Evolutionary conservation across 2,113 vertebrate genomes (phyloP).

Genomic region (Equus quagga): DNA sequence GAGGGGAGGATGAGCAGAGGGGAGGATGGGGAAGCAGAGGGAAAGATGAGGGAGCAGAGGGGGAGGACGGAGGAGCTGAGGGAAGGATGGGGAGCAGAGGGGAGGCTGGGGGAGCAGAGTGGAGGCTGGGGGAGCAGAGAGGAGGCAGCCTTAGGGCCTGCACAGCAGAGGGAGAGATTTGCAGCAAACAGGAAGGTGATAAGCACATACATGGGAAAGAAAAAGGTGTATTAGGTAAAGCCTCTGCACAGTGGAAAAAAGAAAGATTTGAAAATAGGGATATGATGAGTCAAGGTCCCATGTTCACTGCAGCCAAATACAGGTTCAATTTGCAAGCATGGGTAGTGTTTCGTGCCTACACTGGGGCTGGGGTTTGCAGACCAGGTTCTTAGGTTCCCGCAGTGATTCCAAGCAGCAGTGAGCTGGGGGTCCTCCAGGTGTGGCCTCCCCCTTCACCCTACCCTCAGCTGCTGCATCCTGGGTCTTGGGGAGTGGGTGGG

Average conservation of each 20-base stretch:
- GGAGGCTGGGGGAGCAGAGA: not conserved
- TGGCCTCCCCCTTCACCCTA: too few species aligned
- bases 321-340: not conserved
- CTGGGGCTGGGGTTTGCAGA: not conserved
- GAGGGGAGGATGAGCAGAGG: not conserved
- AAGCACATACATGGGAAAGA: not conserved
- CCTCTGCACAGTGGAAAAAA: too few species aligned
- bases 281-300: not conserved
- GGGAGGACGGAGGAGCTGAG: too few species aligned
- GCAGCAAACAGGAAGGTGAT: not conserved
- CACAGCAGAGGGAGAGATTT: not conserved
- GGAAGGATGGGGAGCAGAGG: fast-evolving
- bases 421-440: not conserved
- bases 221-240: not conserved
- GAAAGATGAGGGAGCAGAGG: too few species aligned
- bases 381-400: not conserved
- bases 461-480: not conserved
- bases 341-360: fast-evolving
- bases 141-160: too few species aligned
- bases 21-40: not conserved
- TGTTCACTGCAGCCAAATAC: not conserved
- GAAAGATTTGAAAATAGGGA: not conserved
- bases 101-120: too few species aligned
- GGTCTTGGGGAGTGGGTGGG: fast-evolving
- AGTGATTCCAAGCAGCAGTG: not conserved